These are phyloP conservation scores for Rhadinocentrus ornatus DNA, from an alignment of 2,797 vertebrate genomes.

Conservation along the genomic window DNA sequence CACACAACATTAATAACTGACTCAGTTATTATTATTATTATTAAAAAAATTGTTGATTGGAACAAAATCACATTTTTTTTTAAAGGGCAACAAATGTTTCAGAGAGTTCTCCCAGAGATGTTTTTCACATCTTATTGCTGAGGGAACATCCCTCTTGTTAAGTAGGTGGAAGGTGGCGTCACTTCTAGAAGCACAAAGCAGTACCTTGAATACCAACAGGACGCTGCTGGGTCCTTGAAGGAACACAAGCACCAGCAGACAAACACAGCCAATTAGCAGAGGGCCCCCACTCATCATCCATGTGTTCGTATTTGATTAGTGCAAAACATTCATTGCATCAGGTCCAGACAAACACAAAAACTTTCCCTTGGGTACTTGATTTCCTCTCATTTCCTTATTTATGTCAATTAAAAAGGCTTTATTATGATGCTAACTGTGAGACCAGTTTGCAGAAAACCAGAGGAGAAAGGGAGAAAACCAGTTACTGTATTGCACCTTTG, in stretches of 20 bases:
- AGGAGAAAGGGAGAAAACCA: constrained; percentile 39
- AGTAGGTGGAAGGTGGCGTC: constrained; percentile 71
- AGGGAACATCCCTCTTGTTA: constrained; percentile 71
- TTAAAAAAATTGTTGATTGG: no score
- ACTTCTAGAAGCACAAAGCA: constrained; percentile 71
- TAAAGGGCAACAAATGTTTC: no score
- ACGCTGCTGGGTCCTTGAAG: constrained; percentile 74
- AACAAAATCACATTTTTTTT: no score
- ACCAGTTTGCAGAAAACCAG: constrained; percentile 53
- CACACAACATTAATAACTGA: neutral
- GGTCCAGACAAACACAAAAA: constrained; percentile 72
- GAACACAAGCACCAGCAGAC: constrained; percentile 69
- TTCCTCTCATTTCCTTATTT: constrained; percentile 77
- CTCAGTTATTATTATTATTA: no score
- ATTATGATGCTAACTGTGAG: constrained; percentile 82
- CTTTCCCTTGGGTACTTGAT: constrained; percentile 68
- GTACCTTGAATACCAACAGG: constrained; percentile 77
- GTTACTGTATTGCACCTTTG: constrained; percentile 75
- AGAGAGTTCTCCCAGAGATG: constrained; percentile 35
- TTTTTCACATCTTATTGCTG: constrained; percentile 33
- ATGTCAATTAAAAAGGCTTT: constrained; percentile 75
- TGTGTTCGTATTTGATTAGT: constrained; percentile 80
- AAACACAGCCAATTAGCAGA: constrained; percentile 82
- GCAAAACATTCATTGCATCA: constrained; percentile 69
- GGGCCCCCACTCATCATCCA: constrained; percentile 70